Conservation (phyloP, 2,888 invertebrate species). For the Clivina fossor region DNA sequence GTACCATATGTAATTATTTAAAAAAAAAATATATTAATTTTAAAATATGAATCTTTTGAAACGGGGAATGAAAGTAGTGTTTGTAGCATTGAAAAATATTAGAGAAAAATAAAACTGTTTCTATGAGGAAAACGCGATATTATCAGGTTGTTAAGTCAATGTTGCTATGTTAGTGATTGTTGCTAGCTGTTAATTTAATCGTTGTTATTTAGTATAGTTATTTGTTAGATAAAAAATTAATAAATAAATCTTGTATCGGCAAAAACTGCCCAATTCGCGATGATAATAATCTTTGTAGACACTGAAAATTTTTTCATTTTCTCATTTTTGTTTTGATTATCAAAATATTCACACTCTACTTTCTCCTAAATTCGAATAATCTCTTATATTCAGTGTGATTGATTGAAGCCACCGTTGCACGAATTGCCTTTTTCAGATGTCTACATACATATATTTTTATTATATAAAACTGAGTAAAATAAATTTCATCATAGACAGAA, state of each 20-base stretch:
- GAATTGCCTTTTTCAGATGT: conserved; percentile 19
- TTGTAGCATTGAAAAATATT: background rate
- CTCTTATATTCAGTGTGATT: no score
- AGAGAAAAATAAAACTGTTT: conserved; percentile 3
- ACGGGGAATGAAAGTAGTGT: background rate
- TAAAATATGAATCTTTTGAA: no score
- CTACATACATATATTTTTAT: conserved; percentile 10
- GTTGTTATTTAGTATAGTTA: conserved; percentile 49
- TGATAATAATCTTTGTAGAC: no score
- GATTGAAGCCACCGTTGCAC: no score
- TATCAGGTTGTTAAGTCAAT: conserved; percentile 39
- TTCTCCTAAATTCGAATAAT: no score
- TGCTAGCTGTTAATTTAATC: conserved; percentile 51
- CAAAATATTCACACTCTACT: no score
- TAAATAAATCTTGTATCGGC: background rate
- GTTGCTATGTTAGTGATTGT: conserved; percentile 48
- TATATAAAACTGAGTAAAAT: no score
- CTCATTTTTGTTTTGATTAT: no score
- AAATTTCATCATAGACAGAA: no score
- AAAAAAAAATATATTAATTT: no score
- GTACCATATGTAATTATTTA: no score
- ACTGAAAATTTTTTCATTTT: no score
- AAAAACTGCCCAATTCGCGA: background rate
- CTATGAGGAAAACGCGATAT: conserved; percentile 21
- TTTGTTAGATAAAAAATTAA: conserved; percentile 40